phyloP scores from a whole-genome alignment of 2,113 vertebrate genomes.

The Egretta garzetta region DNA sequence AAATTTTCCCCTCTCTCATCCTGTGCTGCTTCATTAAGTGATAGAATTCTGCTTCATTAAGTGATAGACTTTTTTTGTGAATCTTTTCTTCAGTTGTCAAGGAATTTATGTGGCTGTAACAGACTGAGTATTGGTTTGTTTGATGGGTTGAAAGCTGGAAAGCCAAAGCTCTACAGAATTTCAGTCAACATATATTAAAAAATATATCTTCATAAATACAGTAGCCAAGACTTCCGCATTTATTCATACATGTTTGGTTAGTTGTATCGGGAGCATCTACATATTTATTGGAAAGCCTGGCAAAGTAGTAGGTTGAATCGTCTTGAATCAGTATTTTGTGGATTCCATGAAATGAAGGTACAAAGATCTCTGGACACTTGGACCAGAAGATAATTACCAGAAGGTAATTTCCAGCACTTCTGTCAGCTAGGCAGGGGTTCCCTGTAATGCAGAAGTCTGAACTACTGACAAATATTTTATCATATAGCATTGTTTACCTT shows the following conservation, averaged over 20 bases:
- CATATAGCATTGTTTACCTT: background rate
- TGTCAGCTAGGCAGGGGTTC: background rate
- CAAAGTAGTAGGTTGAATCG: background rate
- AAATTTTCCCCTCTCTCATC: rapidly evolving
- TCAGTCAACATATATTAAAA: background rate
- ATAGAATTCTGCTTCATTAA: background rate
- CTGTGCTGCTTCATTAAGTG: background rate
- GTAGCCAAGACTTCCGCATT: background rate
- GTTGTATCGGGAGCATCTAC: background rate
- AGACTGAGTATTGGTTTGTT: background rate
- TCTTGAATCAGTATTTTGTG: background rate
- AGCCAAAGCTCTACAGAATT: background rate
- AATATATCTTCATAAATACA: background rate
- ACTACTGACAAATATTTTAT: background rate
- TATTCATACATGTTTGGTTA: background rate
- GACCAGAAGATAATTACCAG: background rate
- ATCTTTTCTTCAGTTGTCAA: background rate
- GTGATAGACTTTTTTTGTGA: background rate
- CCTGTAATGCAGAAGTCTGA: background rate
- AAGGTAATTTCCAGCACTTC: background rate
- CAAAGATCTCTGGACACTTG: background rate
- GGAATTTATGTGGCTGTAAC: background rate
- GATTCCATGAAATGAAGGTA: background rate
- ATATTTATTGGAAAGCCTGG: background rate
- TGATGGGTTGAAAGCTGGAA: background rate